Percentiles rank a stretch among this genome's conserved stretches.
Conservation (phyloP, 2,888 invertebrate species). For the Linnaemya tessellans region DNA sequence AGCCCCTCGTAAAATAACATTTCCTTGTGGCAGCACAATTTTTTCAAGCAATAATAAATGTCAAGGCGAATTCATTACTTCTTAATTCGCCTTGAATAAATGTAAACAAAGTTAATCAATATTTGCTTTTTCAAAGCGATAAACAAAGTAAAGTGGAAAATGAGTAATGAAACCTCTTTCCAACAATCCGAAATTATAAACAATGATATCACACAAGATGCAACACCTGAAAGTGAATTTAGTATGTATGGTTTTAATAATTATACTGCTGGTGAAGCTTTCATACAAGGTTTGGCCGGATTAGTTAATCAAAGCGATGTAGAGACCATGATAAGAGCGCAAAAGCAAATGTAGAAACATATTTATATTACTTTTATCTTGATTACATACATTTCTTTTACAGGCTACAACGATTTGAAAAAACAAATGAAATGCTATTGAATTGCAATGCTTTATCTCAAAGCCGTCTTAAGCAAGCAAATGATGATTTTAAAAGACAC, state of each 20-base stretch:
- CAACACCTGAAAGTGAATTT: conserved; percentile 73
- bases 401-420: conserved; percentile 97
- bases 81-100: background rate
- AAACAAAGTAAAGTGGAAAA: conserved; percentile 17
- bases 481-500: conserved; percentile 95
- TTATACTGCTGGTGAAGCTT: conserved; percentile 92
- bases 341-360: conserved; percentile 92
- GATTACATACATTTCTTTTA: background rate
- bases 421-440: conserved; percentile 99
- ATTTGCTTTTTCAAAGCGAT: background rate
- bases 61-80: no score
- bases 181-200: conserved; percentile 41
- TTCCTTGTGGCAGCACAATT: no score
- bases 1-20: no score
- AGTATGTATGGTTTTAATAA: conserved; percentile 73
- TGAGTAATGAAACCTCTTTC: conserved; percentile 48
- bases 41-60: no score
- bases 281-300: conserved; percentile 95
- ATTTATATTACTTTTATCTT: background rate
- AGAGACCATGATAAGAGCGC: conserved; percentile 93
- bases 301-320: conserved; percentile 96
- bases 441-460: conserved; percentile 98
- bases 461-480: conserved; percentile 92
- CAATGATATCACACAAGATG: conserved; percentile 60
- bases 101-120: background rate